Percentiles rank a stretch among this genome's conserved stretches.
Conservation (phyloP, 1,140 invertebrate species). For the Heliconius congener region DNA sequence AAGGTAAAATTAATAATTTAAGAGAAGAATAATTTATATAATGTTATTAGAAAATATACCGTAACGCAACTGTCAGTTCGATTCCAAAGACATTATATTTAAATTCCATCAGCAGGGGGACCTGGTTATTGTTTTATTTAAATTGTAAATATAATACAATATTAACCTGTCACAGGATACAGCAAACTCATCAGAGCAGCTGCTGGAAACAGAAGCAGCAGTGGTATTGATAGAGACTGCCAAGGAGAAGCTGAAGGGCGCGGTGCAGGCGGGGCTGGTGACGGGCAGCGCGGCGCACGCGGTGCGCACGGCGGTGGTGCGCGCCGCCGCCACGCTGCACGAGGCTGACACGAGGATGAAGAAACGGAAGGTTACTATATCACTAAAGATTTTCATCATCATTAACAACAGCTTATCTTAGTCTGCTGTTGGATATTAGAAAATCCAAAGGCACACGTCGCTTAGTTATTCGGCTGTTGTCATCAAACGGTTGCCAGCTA, state of each 20-base stretch:
- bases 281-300: constrained; percentile 84
- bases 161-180: constrained; percentile 55
- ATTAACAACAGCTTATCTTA: no score
- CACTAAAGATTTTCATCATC: no score
- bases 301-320: constrained; percentile 82
- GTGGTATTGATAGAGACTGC: constrained; percentile 90
- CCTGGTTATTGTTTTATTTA: no score
- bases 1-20: constrained; percentile 72
- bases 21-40: no score
- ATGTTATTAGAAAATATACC: no score
- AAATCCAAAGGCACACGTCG: no score
- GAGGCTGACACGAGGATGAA: constrained; percentile 72
- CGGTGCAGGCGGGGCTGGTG: constrained; percentile 88
- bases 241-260: constrained; percentile 92
- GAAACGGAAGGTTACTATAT: constrained; percentile 9
- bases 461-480: no score
- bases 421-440: no score
- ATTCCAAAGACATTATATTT: neutral
- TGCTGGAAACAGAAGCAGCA: constrained; percentile 86
- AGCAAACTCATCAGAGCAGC: constrained; percentile 87
- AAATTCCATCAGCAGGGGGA: no score
- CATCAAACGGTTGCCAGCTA: no score
- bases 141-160: neutral
- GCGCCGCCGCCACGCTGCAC: constrained; percentile 86
- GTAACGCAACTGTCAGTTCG: neutral